Conservation (phyloP, 64 coral and sea anemone genomes). For the Hydrozoanthus tunicans region DNA sequence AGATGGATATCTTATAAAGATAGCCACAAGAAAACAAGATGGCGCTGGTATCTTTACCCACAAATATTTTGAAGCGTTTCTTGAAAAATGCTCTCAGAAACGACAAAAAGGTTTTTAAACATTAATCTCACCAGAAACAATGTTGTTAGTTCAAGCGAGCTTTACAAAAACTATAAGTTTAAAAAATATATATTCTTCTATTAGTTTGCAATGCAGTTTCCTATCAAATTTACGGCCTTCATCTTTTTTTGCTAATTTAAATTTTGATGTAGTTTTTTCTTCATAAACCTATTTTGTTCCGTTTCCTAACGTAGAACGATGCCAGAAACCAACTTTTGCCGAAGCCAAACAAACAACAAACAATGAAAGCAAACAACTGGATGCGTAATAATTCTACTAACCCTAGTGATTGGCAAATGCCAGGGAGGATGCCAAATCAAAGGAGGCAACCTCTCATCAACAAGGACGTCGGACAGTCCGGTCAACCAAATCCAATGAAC, state of each 20-base stretch:
- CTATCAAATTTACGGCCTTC: too few relatives aligned
- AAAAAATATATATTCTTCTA: too few relatives aligned
- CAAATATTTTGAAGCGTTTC: too few relatives aligned
- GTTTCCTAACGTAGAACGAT: neutral
- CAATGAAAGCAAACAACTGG: neutral
- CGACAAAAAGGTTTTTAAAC: too few relatives aligned
- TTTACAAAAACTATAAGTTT: too few relatives aligned
- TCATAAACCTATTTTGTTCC: neutral
- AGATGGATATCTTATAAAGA: too few relatives aligned
- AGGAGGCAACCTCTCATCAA: neutral
- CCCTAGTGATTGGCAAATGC: neutral
- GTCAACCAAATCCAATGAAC: neutral
- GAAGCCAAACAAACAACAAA: conserved; percentile 5
- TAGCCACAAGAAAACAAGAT: too few relatives aligned
- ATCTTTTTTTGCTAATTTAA: neutral
- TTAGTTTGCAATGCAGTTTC: too few relatives aligned
- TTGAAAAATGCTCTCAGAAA: too few relatives aligned
- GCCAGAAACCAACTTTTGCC: conserved; percentile 9
- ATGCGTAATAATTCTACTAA: neutral
- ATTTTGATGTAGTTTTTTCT: neutral
- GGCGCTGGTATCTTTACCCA: too few relatives aligned
- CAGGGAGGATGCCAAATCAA: neutral
- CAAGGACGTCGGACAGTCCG: neutral
- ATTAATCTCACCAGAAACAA: too few relatives aligned
- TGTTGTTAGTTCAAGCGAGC: too few relatives aligned